Percentiles rank a stretch among this genome's conserved stretches.
Evolutionary conservation across 2,888 invertebrate species (phyloP).

Genomic region (Thecophora atra): DNA sequence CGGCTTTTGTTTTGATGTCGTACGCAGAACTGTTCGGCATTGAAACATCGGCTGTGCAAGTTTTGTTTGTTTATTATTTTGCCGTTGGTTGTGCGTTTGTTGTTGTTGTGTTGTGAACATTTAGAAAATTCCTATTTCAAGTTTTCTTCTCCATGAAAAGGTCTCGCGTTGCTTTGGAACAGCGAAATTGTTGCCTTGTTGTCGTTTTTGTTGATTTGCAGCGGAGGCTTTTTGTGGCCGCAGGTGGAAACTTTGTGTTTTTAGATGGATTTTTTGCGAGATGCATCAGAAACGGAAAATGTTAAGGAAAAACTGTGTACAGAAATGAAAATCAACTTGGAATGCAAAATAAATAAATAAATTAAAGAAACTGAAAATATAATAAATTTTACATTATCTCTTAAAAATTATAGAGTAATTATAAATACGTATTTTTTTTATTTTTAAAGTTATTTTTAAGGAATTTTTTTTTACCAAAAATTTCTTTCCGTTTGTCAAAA

Average conservation of each 20-base stretch:
- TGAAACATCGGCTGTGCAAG: conserved; percentile 25
- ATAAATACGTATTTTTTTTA: no score
- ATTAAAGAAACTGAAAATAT: no score
- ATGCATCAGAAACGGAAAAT: no score
- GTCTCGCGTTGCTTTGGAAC: no score
- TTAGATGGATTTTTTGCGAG: not conserved
- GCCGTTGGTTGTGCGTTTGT: not conserved
- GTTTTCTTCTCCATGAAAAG: not conserved
- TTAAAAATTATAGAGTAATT: no score
- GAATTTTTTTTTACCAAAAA: no score
- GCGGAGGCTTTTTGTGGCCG: not conserved
- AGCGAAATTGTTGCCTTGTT: not conserved
- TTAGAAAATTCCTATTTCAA: conserved; percentile 13
- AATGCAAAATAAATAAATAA: no score
- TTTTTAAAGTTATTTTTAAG: no score
- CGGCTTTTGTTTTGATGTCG: conserved; percentile 18
- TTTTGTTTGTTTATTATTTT: conserved; percentile 3
- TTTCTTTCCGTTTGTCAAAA: no score
- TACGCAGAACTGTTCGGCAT: not conserved
- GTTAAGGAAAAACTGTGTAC: no score
- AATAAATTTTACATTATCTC: no score
- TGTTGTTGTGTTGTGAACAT: not conserved
- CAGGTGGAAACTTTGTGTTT: conserved; percentile 7
- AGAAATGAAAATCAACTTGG: no score
- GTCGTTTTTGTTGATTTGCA: not conserved